Conservation (phyloP, 2,888 invertebrate species). For the Platynereis dumerilii region DNA sequence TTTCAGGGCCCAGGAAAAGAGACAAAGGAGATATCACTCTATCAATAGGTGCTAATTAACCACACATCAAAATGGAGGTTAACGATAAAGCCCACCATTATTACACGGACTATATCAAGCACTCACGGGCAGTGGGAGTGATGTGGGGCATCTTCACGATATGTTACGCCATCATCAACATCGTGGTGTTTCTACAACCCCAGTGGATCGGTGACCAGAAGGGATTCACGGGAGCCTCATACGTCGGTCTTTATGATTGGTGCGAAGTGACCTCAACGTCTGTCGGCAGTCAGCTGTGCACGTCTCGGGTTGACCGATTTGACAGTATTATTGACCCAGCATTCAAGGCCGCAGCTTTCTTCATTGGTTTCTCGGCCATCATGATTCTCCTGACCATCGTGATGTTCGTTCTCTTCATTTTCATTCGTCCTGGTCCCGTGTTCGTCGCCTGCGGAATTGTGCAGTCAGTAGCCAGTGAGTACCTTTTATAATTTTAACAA, state of each 20-base stretch:
- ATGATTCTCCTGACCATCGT: conserved; percentile 86
- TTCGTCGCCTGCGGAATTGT: conserved; percentile 94
- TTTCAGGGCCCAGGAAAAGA: no score
- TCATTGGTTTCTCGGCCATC: conserved; percentile 82
- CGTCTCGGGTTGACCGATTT: conserved; percentile 76
- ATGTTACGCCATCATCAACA: conserved; percentile 93
- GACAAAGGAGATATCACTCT: no score
- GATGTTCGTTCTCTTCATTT: conserved; percentile 88
- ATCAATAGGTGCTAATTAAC: conserved; percentile 2
- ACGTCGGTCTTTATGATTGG: conserved; percentile 90
- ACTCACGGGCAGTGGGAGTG: conserved; percentile 82
- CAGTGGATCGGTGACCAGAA: conserved; percentile 65
- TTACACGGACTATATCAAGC: conserved; percentile 60
- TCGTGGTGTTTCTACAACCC: conserved; percentile 93
- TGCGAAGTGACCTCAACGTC: conserved; percentile 70
- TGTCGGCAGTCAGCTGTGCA: conserved; percentile 71
- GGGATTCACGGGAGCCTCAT: conserved; percentile 81
- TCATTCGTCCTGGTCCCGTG: conserved; percentile 88
- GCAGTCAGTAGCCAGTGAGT: conserved; percentile 91
- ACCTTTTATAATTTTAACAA: no score
- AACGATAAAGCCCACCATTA: conserved; percentile 14
- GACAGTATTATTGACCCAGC: conserved; percentile 81
- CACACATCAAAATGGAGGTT: conserved; percentile 15
- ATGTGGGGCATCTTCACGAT: conserved; percentile 98
- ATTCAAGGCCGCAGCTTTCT: conserved; percentile 85